These are phyloP conservation scores for Cheilinus undulatus DNA, from an alignment of 2,113 vertebrate genomes.

Conservation along the genomic window DNA sequence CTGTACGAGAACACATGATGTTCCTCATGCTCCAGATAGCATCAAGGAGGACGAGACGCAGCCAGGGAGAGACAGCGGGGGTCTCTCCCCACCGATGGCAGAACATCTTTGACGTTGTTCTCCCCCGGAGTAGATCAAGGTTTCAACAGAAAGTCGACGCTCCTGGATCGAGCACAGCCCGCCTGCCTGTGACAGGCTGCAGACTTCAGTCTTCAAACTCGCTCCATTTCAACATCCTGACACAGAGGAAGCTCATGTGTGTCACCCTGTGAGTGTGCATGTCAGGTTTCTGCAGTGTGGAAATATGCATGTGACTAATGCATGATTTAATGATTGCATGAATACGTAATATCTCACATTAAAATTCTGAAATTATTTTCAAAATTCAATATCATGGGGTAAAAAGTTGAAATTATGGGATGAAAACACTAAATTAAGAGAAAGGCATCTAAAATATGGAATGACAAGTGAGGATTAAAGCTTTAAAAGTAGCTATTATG, in stretches of 20 bases:
- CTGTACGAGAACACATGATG: constrained; percentile 35
- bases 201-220: background rate
- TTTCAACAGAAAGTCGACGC: constrained; percentile 13
- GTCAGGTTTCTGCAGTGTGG: no score
- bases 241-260: background rate
- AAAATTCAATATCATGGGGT: no score
- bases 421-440: no score
- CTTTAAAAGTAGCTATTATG: no score
- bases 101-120: constrained; percentile 9
- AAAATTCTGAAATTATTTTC: no score
- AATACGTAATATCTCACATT: no score
- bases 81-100: background rate
- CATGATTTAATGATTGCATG: no score
- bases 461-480: no score
- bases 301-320: background rate
- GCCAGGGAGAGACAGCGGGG: background rate
- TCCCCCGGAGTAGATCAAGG: constrained; percentile 6
- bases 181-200: constrained; percentile 19
- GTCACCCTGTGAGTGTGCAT: background rate
- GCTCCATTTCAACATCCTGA: background rate
- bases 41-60: constrained; percentile 29
- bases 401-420: no score
- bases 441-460: no score
- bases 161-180: background rate
- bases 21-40: constrained; percentile 48